These are phyloP conservation scores for Urocitellus parryii DNA, from an alignment of 2,113 vertebrate genomes.

Conservation along the genomic window DNA sequence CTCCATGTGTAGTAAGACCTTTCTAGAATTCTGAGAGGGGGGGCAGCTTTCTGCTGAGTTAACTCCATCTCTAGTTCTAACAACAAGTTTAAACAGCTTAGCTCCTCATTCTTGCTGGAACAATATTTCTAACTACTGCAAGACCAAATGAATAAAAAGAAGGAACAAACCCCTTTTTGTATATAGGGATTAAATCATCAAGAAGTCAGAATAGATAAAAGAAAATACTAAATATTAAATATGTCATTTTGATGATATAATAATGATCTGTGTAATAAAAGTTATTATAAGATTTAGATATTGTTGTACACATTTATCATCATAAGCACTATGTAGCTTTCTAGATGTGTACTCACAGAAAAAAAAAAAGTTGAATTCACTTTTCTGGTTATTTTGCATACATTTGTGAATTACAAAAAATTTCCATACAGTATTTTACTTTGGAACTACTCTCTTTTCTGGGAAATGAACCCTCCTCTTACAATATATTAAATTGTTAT, in stretches of 20 bases:
- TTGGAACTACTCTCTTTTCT: neutral
- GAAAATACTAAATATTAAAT: conserved; percentile 12
- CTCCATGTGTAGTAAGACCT: neutral
- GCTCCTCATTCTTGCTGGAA: neutral
- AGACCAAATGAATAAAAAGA: neutral
- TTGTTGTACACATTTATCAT: neutral
- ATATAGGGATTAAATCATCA: neutral
- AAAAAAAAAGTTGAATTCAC: neutral
- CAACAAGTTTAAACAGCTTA: neutral
- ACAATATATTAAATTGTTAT: neutral
- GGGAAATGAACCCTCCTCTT: neutral
- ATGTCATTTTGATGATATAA: neutral
- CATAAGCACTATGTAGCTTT: neutral
- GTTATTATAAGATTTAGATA: neutral
- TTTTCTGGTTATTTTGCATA: neutral
- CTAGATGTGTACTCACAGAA: neutral
- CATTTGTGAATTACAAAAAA: neutral
- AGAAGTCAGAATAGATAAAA: neutral
- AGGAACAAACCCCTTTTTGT: neutral
- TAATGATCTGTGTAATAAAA: neutral
- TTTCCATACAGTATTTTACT: neutral
- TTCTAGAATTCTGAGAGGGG: neutral
- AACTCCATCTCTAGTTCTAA: neutral
- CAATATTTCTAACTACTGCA: neutral
- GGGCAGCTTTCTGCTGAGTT: neutral